A percentile compares a stretch with the other conserved stretches of the same genome.
Evolutionary conservation across 2,113 vertebrate species (phyloP).

Genomic region (Thalassarche chlororhynchos): DNA sequence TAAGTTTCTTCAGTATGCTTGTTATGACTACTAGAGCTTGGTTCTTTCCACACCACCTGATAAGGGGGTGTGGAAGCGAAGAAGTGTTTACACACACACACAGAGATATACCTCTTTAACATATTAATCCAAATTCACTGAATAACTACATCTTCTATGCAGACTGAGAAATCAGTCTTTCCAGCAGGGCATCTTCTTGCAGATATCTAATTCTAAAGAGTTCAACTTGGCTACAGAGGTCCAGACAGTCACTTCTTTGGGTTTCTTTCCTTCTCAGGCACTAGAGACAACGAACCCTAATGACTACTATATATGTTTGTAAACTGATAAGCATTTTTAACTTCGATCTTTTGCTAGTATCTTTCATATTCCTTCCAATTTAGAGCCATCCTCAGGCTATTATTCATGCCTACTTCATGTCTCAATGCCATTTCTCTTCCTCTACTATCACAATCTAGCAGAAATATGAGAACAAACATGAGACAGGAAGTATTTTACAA

Average conservation of each 20-base stretch:
- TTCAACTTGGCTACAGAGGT: not conserved
- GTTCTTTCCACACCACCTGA: not conserved
- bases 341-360: not conserved
- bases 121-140: not conserved
- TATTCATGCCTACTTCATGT: not conserved
- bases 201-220: not conserved
- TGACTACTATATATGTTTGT: not conserved
- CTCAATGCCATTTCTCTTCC: not conserved
- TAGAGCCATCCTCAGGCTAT: not conserved
- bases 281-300: not conserved
- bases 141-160: not conserved
- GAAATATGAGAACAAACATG: accelerated
- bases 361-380: not conserved
- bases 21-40: not conserved
- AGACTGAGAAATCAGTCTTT: not conserved
- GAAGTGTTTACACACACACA: not conserved
- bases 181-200: not conserved
- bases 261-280: not conserved
- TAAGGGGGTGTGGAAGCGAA: not conserved
- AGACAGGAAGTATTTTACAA: not conserved
- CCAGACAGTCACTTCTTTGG: not conserved
- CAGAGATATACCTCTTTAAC: not conserved
- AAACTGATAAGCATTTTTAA: not conserved
- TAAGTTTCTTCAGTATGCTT: not conserved
- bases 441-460: not conserved